Conservation (phyloP, 2,888 invertebrate species). For the Mellilla xanthometata region DNA sequence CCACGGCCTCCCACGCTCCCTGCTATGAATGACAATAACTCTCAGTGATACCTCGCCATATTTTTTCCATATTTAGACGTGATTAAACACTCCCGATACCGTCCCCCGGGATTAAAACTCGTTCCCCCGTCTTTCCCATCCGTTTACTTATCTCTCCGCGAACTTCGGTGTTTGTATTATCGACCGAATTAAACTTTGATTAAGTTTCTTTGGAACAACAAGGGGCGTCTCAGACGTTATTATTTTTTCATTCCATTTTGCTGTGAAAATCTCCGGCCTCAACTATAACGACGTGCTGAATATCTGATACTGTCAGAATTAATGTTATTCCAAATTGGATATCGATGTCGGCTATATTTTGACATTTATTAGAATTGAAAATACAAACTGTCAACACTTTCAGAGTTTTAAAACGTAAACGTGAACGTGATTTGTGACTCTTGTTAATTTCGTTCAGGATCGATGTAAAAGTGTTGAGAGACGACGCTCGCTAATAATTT, state of each 20-base stretch:
- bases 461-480: not conserved
- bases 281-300: constrained; percentile 22
- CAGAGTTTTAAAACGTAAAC: no score
- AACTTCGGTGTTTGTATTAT: constrained; percentile 73
- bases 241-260: constrained; percentile 32
- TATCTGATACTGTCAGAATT: constrained; percentile 3
- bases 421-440: not conserved
- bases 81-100: constrained; percentile 73
- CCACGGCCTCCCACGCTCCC: constrained; percentile 38
- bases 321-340: constrained; percentile 2
- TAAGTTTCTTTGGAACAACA: constrained; percentile 59
- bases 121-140: constrained; percentile 64
- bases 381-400: no score
- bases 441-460: not conserved
- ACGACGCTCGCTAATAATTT: not conserved
- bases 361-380: constrained; percentile 1
- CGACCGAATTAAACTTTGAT: constrained; percentile 74
- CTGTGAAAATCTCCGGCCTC: constrained; percentile 20
- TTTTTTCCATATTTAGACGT: constrained; percentile 78
- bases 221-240: constrained; percentile 36
- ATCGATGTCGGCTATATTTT: not conserved
- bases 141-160: constrained; percentile 65
- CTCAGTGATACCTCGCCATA: constrained; percentile 68
- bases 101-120: constrained; percentile 65
- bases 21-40: constrained; percentile 80